Percentiles rank a stretch among this genome's conserved stretches.
Evolutionary conservation across 2,113 vertebrate species (phyloP).

Genomic region (Rhynchomys soricoides): DNA sequence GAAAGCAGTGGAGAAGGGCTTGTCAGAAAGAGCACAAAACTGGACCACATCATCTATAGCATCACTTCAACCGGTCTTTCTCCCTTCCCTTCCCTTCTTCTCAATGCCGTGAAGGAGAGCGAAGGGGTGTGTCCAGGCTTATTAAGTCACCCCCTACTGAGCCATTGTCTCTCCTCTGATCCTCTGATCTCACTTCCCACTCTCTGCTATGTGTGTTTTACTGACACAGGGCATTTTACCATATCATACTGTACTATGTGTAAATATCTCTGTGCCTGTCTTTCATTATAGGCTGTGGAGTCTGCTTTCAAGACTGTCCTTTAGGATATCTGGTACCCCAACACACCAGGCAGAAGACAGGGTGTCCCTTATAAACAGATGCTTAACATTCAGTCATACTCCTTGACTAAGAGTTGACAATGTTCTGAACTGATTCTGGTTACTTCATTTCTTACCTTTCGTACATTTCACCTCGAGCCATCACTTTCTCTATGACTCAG

Average conservation of each 20-base stretch:
- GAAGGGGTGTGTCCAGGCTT: background rate
- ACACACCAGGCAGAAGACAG: rapidly evolving
- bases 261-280: background rate
- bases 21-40: background rate
- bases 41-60: background rate
- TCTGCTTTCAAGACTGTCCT: background rate
- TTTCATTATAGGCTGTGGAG: too few relatives aligned
- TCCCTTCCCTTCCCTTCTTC: rapidly evolving
- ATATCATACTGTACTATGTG: background rate
- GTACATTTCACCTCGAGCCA: background rate
- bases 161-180: rapidly evolving
- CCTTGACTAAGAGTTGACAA: background rate
- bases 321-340: rapidly evolving
- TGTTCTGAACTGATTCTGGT: background rate
- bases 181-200: rapidly evolving
- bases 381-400: rapidly evolving
- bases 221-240: too few relatives aligned
- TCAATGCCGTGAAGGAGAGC: too few relatives aligned
- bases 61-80: background rate
- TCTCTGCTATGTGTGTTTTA: too few relatives aligned
- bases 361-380: too few relatives aligned
- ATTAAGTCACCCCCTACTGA: background rate
- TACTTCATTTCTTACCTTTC: background rate
- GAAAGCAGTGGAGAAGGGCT: background rate
- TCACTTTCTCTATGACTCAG: background rate